Evolutionary conservation across 2,113 vertebrate genomes (phyloP).

Genomic region (Pleuronectes platessa): DNA sequence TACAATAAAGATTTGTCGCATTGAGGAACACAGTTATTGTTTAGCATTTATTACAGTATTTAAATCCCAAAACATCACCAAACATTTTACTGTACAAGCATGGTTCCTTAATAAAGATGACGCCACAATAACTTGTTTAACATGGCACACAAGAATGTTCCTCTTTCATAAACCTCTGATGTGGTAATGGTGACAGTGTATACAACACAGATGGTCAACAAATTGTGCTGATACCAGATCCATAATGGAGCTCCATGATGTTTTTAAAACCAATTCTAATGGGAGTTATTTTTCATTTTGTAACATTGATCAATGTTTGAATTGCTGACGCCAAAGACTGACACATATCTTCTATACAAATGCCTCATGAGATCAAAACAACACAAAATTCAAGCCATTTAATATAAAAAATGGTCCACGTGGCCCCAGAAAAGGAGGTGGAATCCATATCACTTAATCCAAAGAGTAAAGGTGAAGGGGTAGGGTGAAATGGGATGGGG

Average conservation of each 20-base stretch:
- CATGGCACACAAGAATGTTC: constrained; percentile 71
- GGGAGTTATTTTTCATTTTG: constrained; percentile 5
- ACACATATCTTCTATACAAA: constrained; percentile 53
- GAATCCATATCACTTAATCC: constrained; percentile 58
- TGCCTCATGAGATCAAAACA: constrained; percentile 61
- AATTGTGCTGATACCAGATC: constrained; percentile 36
- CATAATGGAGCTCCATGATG: constrained; percentile 33
- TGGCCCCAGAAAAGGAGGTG: constrained; percentile 54
- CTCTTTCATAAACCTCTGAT: constrained; percentile 46
- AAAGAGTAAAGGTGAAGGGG: constrained; percentile 30
- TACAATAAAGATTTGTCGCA: not conserved
- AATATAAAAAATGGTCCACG: constrained; percentile 73
- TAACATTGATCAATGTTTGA: constrained; percentile 38
- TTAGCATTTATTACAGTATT: constrained; percentile 71
- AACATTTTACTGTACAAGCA: constrained; percentile 70
- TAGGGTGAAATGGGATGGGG: not conserved
- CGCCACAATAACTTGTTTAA: constrained; percentile 60
- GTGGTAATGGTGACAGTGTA: constrained; percentile 40
- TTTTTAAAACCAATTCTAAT: constrained; percentile 27
- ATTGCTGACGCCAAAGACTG: constrained; percentile 28
- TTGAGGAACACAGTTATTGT: constrained; percentile 1
- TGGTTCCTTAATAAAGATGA: constrained; percentile 49
- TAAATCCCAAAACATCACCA: constrained; percentile 66
- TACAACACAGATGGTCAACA: constrained; percentile 40
- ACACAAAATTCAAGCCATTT: constrained; percentile 56